Evolutionary conservation across 2,797 vertebrate species (phyloP).

Genomic region (Arctocebus calabarensis): DNA sequence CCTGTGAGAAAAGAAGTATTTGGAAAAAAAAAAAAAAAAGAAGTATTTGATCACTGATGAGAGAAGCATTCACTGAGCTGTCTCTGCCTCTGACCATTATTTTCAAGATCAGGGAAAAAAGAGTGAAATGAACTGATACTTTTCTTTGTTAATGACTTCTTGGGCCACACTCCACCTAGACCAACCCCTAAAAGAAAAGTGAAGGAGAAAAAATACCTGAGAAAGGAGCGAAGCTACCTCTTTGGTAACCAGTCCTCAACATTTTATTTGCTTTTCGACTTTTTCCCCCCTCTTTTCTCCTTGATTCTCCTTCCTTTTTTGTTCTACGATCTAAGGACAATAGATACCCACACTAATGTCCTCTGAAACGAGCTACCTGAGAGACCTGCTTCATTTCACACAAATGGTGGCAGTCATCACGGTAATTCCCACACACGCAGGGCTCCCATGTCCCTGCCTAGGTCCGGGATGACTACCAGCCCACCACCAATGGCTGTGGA

Average conservation of each 20-base stretch:
- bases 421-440: neutral
- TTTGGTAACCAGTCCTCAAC: neutral
- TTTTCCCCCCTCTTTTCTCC: neutral
- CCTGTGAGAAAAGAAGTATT: neutral
- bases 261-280: neutral
- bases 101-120: neutral
- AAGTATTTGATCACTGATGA: neutral
- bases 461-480: neutral
- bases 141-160: neutral
- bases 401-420: neutral
- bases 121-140: neutral
- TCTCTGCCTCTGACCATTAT: neutral
- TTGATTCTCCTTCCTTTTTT: neutral
- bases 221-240: neutral
- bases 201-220: neutral
- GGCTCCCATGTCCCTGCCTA: neutral
- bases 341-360: neutral
- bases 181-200: neutral
- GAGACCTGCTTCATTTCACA: neutral
- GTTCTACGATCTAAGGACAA: neutral
- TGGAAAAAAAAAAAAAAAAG: neutral
- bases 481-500: rapidly evolving
- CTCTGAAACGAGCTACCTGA: neutral
- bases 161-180: neutral
- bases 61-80: neutral